Percentiles rank a stretch among this genome's conserved stretches.
Evolutionary conservation across 2,797 vertebrate species (phyloP).

Genomic region (Zalophus californianus): DNA sequence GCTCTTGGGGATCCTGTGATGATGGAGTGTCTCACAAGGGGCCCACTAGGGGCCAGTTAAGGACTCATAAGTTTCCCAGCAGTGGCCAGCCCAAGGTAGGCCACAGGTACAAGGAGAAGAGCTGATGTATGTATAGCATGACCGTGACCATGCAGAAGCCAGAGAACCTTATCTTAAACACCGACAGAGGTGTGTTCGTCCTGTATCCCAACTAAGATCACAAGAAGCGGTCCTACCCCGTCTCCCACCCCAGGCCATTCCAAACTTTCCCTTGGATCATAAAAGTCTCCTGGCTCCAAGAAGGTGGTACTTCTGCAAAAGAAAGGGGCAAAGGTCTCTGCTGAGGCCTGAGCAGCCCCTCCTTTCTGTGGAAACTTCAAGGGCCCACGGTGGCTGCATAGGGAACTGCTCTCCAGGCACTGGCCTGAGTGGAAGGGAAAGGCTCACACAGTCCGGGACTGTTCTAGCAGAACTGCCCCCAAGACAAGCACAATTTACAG

Average conservation of each 20-base stretch:
- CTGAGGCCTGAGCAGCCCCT: neutral
- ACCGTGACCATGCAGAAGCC: neutral
- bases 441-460: neutral
- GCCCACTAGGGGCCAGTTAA: neutral
- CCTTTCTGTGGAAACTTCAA: neutral
- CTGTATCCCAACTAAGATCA: neutral
- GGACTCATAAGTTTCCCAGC: neutral
- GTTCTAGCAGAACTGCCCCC: neutral
- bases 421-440: neutral
- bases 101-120: neutral
- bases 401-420: neutral
- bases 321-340: neutral
- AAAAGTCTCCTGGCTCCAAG: neutral
- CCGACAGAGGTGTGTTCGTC: too few species aligned
- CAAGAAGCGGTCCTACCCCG: neutral
- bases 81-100: neutral
- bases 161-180: neutral
- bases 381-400: neutral
- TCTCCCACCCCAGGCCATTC: neutral
- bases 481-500: neutral
- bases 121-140: neutral
- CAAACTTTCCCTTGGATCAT: neutral
- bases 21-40: neutral
- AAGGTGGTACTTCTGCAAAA: neutral
- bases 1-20: neutral